Percentiles rank a stretch among this genome's conserved stretches.
Evolutionary conservation across 2,797 vertebrate genomes (phyloP).

Genomic region (Protosalanx chinensis): DNA sequence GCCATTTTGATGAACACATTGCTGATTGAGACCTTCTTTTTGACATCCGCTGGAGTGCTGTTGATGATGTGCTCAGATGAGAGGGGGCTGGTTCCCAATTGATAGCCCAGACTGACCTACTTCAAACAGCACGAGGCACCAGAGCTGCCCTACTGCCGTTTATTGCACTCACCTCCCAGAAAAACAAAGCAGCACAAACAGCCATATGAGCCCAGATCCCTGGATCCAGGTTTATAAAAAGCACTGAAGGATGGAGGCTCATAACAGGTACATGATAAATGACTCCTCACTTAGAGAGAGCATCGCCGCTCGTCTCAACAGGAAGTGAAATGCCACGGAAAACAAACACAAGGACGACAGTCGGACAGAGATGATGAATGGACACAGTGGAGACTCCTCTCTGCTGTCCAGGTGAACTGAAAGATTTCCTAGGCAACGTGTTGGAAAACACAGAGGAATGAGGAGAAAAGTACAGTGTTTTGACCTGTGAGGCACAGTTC

Average conservation of each 20-base stretch:
- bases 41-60: conserved; percentile 10
- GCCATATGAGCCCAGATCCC: conserved; percentile 1
- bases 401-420: conserved; percentile 39
- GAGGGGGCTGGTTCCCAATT: conserved; percentile 31
- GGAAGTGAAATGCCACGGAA: conserved; percentile 42
- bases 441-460: not conserved
- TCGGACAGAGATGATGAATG: conserved; percentile 57
- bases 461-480: not conserved
- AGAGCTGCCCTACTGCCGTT: conserved; percentile 21
- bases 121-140: conserved; percentile 36
- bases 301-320: conserved; percentile 30
- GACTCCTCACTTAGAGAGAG: conserved; percentile 34
- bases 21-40: not conserved
- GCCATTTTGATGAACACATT: not conserved
- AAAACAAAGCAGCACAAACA: conserved; percentile 14
- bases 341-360: conserved; percentile 55
- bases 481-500: conserved; percentile 22
- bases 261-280: conserved; percentile 53
- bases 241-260: conserved; percentile 26
- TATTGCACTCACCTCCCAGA: conserved; percentile 28
- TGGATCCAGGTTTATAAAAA: conserved; percentile 14
- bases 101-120: conserved; percentile 35
- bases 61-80: not conserved
- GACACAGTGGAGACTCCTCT: conserved; percentile 31
- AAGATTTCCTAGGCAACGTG: conserved; percentile 20